These are phyloP conservation scores for Rhabdomys pumilio DNA, from an alignment of 2,797 vertebrate species.

Conservation along the genomic window DNA sequence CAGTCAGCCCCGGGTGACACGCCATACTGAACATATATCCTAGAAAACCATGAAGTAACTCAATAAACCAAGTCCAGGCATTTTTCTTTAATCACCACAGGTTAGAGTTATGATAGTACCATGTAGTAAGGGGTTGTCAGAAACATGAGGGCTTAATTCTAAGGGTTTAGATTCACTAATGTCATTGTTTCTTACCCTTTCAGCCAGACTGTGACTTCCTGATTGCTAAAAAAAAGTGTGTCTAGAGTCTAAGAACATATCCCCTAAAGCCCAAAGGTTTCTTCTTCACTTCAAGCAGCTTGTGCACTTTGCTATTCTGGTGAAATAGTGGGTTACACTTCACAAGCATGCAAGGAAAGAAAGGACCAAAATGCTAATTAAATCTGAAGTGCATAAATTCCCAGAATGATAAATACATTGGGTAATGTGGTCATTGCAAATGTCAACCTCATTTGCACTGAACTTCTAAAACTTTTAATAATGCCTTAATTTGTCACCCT, in stretches of 20 bases:
- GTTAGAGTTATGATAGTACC: not conserved
- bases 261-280: not conserved
- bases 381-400: constrained; percentile 61
- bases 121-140: not conserved
- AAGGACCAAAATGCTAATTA: constrained; percentile 71
- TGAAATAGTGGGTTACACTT: constrained; percentile 22
- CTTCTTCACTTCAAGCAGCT: not conserved
- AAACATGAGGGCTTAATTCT: not conserved
- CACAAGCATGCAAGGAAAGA: constrained; percentile 16
- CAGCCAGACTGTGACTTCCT: not conserved
- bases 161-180: not conserved
- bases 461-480: constrained; percentile 78
- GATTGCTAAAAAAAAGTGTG: not conserved
- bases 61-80: not conserved
- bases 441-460: constrained; percentile 75
- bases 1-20: not conserved
- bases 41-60: not conserved
- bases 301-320: not conserved
- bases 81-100: constrained; percentile 6
- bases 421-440: constrained; percentile 64
- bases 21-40: constrained; percentile 4
- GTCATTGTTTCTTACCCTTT: not conserved
- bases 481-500: constrained; percentile 77
- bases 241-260: not conserved
- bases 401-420: constrained; percentile 51